A percentile compares a stretch with the other conserved stretches of the same genome.
phyloP scores from a whole-genome alignment of 2,113 vertebrate genomes.

The Megaceryle maxima region DNA sequence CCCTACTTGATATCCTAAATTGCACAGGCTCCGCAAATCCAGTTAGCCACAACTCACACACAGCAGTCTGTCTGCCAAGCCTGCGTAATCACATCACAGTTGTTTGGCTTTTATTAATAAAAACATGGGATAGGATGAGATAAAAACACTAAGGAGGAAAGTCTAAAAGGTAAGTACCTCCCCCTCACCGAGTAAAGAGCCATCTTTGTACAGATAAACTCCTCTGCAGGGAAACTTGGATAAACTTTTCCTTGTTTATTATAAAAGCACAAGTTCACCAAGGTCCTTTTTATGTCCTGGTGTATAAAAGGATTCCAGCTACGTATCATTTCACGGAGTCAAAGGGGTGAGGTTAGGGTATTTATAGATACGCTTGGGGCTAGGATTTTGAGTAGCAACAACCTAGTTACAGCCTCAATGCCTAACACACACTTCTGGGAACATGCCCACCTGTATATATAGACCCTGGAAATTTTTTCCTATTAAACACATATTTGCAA shows the following conservation, averaged over 20 bases:
- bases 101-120: neutral
- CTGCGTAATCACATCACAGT: neutral
- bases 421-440: neutral
- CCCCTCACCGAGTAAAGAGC: neutral
- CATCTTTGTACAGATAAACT: neutral
- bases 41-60: rapidly evolving
- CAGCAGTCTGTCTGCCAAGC: neutral
- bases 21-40: neutral
- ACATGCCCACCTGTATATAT: neutral
- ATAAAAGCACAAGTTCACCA: slow-evolving; percentile 23
- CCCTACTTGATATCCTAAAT: neutral
- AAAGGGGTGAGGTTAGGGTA: neutral
- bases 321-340: neutral
- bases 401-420: neutral
- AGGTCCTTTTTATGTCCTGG: neutral
- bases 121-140: neutral
- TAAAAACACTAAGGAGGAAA: neutral
- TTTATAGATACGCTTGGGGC: neutral
- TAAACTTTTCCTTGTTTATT: slow-evolving; percentile 31
- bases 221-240: neutral
- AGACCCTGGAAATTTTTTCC: neutral
- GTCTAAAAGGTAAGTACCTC: neutral
- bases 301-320: neutral
- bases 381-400: slow-evolving; percentile 15
- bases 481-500: neutral